Evolutionary conservation across 2,113 vertebrate species (phyloP).

Genomic region (Polyodon spathula): DNA sequence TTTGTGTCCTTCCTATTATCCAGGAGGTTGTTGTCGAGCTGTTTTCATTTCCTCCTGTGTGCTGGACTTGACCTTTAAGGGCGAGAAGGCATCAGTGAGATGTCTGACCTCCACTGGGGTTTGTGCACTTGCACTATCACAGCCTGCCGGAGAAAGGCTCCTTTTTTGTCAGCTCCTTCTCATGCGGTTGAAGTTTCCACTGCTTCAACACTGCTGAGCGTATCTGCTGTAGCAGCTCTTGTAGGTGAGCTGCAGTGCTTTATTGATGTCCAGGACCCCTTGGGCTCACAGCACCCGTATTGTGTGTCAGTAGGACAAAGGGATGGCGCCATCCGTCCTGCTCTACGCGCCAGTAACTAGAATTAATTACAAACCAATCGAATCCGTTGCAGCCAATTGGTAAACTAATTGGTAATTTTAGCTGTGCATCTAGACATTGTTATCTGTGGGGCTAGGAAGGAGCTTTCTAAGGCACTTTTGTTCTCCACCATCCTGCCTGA

Average conservation of each 20-base stretch:
- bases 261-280: constrained; percentile 56
- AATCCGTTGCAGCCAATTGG: constrained; percentile 85
- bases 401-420: constrained; percentile 97
- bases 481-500: constrained; percentile 56
- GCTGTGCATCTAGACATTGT: constrained; percentile 70
- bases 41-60: constrained; percentile 37
- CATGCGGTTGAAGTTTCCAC: constrained; percentile 44
- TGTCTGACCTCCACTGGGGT: constrained; percentile 36
- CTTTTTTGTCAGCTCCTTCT: constrained; percentile 63
- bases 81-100: constrained; percentile 45
- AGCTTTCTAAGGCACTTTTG: constrained; percentile 68
- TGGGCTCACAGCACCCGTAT: constrained; percentile 55
- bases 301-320: constrained; percentile 87
- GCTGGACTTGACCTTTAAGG: constrained; percentile 57
- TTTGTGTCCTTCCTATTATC: constrained; percentile 42
- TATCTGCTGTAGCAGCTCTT: constrained; percentile 19
- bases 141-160: constrained; percentile 31
- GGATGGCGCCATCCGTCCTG: constrained; percentile 84
- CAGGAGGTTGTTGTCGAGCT: constrained; percentile 45
- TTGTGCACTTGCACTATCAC: constrained; percentile 22
- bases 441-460: constrained; percentile 51
- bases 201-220: constrained; percentile 39
- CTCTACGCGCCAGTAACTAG: constrained; percentile 61
- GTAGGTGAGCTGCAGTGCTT: constrained; percentile 44
- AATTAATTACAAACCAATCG: constrained; percentile 89